These are phyloP conservation scores for Rutpela maculata DNA, from an alignment of 2,888 invertebrate genomes.

Conservation along the genomic window DNA sequence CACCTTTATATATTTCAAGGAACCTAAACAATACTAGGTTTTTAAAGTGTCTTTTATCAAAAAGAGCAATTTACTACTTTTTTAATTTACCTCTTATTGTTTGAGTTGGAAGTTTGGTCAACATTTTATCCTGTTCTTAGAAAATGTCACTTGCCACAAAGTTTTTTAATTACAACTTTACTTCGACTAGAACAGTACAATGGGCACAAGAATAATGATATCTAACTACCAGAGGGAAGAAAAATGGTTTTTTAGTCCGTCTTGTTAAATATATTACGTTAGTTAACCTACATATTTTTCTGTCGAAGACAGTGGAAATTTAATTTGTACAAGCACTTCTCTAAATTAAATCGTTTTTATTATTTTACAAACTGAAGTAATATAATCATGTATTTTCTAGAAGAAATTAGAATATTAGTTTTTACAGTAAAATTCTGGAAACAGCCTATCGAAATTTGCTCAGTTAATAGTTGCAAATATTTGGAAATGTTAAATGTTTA, in stretches of 20 bases:
- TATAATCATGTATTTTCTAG: too few relatives aligned
- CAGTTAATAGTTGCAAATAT: too few relatives aligned
- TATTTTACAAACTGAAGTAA: too few relatives aligned
- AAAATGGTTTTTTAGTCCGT: conserved; percentile 32
- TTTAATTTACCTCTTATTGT: conserved; percentile 56
- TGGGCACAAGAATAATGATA: conserved; percentile 50
- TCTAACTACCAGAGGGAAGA: conserved; percentile 46
- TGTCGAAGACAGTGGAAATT: conserved; percentile 22
- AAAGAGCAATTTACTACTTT: conserved; percentile 47
- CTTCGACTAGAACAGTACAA: conserved; percentile 48
- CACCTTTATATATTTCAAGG: not conserved
- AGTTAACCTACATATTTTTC: conserved; percentile 30
- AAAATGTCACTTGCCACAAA: conserved; percentile 60
- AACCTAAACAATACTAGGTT: not conserved
- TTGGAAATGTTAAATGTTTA: too few relatives aligned
- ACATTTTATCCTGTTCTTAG: conserved; percentile 54
- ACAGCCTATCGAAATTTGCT: too few relatives aligned
- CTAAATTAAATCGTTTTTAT: conserved; percentile 10
- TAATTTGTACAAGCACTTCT: conserved; percentile 25
- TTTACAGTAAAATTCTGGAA: too few relatives aligned
- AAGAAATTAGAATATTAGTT: too few relatives aligned
- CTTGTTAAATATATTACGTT: conserved; percentile 12
- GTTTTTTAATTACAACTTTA: conserved; percentile 61
- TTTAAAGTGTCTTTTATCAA: conserved; percentile 27
- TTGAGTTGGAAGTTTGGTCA: conserved; percentile 57